A percentile compares a stretch with the other conserved stretches of the same genome.
Conservation (phyloP, 2,113 vertebrate genomes). For the Aphyosemion australe region DNA sequence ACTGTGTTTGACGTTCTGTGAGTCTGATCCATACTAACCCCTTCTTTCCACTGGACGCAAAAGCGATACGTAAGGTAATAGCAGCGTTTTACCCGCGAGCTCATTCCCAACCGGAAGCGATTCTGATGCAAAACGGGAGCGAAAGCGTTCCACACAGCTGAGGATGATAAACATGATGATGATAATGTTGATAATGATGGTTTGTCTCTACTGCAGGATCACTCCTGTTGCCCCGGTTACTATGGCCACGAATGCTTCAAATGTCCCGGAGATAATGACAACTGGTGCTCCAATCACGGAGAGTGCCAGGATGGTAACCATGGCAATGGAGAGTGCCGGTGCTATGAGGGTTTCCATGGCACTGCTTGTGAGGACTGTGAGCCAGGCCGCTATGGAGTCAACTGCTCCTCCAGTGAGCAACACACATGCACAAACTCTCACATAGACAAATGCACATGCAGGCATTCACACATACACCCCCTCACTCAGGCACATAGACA, state of each 20-base stretch:
- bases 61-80: too few relatives aligned
- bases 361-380: slow-evolving; percentile 95
- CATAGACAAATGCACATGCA: background rate
- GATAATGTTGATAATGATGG: background rate
- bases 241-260: slow-evolving; percentile 89
- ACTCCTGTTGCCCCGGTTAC: slow-evolving; percentile 88
- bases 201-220: slow-evolving; percentile 74
- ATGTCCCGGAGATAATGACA: slow-evolving; percentile 86
- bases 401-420: slow-evolving; percentile 78
- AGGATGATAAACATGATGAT: too few relatives aligned
- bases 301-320: slow-evolving; percentile 85
- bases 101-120: too few relatives aligned
- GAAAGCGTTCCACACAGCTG: too few relatives aligned
- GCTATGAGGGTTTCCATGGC: slow-evolving; percentile 93
- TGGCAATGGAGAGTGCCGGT: slow-evolving; percentile 90
- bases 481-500: too few relatives aligned
- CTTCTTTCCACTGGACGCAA: too few relatives aligned
- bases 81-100: too few relatives aligned
- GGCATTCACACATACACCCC: too few relatives aligned
- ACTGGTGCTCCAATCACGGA: slow-evolving; percentile 88
- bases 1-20: too few relatives aligned
- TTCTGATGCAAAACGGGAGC: too few relatives aligned
- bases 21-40: too few relatives aligned
- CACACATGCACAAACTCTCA: slow-evolving; percentile 1
- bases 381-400: slow-evolving; percentile 86